phyloP scores from a whole-genome alignment of 2,888 invertebrate genomes.

The Rotaria magnacalcarata region DNA sequence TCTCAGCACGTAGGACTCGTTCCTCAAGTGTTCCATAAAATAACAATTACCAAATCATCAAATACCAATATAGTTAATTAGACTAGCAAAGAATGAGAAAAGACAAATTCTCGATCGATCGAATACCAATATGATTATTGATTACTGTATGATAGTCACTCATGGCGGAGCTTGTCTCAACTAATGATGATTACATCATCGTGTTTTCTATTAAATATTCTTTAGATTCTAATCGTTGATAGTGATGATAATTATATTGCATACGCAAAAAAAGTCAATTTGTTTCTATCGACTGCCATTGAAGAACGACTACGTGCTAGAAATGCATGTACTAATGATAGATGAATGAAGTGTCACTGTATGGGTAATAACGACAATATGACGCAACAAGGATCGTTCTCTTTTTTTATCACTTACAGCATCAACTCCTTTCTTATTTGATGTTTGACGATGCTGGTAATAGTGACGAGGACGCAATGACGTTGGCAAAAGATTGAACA shows the following conservation, averaged over 20 bases:
- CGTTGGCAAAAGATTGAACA: neutral
- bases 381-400: neutral
- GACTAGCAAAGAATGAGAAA: neutral
- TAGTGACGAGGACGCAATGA: neutral
- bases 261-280: neutral
- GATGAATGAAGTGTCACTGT: neutral
- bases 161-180: neutral
- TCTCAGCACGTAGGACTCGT: neutral
- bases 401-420: neutral
- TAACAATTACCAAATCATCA: neutral
- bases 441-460: slow-evolving; percentile 1
- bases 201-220: neutral
- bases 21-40: neutral
- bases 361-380: neutral
- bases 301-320: neutral
- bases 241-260: neutral
- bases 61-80: neutral
- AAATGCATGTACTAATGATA: neutral
- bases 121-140: neutral
- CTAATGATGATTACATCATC: slow-evolving; percentile 26
- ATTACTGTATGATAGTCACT: neutral
- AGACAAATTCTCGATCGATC: neutral
- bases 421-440: neutral
- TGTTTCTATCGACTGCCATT: neutral
- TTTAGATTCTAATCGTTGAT: neutral